These are phyloP conservation scores for Temnothorax unifasciatus DNA, from an alignment of 2,888 invertebrate species.

Conservation along the genomic window DNA sequence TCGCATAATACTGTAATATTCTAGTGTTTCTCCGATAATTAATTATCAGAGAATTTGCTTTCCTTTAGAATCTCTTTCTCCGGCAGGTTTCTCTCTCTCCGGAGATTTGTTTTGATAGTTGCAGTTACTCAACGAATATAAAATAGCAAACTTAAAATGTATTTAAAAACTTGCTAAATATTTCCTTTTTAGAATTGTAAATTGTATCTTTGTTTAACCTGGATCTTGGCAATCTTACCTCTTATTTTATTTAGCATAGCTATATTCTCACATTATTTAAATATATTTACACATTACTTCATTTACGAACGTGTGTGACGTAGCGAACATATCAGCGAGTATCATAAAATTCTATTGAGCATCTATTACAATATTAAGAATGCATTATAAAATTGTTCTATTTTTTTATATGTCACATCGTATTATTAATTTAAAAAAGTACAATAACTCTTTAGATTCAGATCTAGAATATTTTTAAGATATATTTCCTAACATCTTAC, in stretches of 20 bases:
- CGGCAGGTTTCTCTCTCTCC: neutral
- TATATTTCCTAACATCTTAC: neutral
- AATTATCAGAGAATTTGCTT: neutral
- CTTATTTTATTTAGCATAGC: neutral
- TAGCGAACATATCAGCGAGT: neutral
- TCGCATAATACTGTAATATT: neutral
- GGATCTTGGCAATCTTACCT: neutral
- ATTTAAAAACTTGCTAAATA: neutral
- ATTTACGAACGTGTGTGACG: neutral
- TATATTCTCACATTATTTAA: neutral
- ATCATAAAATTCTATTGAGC: neutral
- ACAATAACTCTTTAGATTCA: neutral
- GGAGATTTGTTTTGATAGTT: neutral
- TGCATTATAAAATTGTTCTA: neutral
- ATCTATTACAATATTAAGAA: neutral
- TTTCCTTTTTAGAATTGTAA: neutral
- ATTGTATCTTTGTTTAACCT: neutral
- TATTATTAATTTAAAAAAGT: neutral
- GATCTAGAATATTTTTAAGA: neutral
- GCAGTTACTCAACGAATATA: neutral
- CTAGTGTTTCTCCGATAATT: neutral
- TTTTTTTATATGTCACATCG: neutral
- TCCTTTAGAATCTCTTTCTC: neutral
- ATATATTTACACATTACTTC: constrained; percentile 8
- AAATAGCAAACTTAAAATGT: neutral